phyloP scores from a whole-genome alignment of 2,888 invertebrate species.

The Torymus texanus region DNA sequence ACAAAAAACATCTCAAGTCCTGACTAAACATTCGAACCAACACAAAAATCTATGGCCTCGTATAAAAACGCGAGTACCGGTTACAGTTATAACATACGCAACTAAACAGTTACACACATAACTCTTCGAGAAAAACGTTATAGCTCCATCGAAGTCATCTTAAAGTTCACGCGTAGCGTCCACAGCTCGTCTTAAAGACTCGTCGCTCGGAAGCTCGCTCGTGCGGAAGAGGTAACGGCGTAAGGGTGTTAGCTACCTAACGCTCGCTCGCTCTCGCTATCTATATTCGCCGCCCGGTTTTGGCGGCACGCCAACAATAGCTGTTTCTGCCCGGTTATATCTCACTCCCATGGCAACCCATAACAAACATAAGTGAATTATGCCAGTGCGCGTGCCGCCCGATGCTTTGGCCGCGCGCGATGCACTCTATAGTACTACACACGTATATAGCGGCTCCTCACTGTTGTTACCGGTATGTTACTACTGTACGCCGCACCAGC shows the following conservation, averaged over 20 bases:
- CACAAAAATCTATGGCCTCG: too few relatives aligned
- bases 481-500: too few relatives aligned
- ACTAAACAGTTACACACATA: too few relatives aligned
- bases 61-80: too few relatives aligned
- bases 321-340: constrained; percentile 69
- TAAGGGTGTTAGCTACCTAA: constrained; percentile 2
- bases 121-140: too few relatives aligned
- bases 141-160: too few relatives aligned
- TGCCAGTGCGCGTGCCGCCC: constrained; percentile 68
- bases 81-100: too few relatives aligned
- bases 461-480: constrained; percentile 41
- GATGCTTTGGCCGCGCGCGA: constrained; percentile 65
- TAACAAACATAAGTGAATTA: constrained; percentile 74
- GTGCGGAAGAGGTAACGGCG: background rate
- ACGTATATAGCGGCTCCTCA: background rate
- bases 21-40: too few relatives aligned
- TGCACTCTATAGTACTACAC: background rate
- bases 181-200: constrained; percentile 22
- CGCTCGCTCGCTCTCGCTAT: constrained; percentile 48
- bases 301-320: constrained; percentile 71
- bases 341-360: constrained; percentile 71
- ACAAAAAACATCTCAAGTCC: too few relatives aligned
- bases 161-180: too few relatives aligned
- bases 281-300: constrained; percentile 69
- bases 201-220: background rate